Evolutionary conservation across 2,888 invertebrate species (phyloP).

Genomic region (Hypomecis atomaria): DNA sequence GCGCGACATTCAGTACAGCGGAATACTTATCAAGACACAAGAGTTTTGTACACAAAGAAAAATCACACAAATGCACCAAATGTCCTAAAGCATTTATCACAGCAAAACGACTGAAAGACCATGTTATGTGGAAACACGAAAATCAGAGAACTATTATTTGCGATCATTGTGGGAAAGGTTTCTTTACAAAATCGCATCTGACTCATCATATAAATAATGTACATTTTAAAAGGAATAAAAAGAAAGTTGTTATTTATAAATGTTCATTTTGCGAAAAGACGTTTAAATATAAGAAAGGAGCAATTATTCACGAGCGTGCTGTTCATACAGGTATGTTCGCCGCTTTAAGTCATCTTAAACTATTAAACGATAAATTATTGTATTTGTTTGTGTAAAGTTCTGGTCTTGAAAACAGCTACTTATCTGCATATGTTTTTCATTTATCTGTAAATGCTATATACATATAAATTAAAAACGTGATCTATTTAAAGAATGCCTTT

Average conservation of each 20-base stretch:
- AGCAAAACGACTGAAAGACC: not conserved
- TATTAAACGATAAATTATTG: not conserved
- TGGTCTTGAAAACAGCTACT: no score
- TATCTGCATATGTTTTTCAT: no score
- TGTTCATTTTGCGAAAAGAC: slow-evolving; percentile 21
- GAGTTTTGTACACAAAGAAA: not conserved
- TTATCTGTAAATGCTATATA: no score
- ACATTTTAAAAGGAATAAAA: slow-evolving; percentile 10
- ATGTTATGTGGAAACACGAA: slow-evolving; percentile 6
- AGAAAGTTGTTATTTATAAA: not conserved
- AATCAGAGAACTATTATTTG: slow-evolving; percentile 7
- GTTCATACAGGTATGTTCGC: slow-evolving; percentile 20
- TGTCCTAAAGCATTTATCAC: slow-evolving; percentile 9
- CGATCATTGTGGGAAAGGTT: slow-evolving; percentile 13
- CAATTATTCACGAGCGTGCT: slow-evolving; percentile 20
- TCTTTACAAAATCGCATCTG: not conserved
- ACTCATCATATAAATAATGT: not conserved
- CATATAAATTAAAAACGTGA: no score
- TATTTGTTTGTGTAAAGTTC: no score
- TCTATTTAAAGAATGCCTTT: no score
- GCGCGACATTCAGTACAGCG: not conserved
- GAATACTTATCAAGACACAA: not conserved
- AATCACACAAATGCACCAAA: slow-evolving; percentile 8
- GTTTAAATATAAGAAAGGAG: slow-evolving; percentile 10
- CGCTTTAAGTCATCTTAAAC: not conserved